Conservation (phyloP, 2,113 vertebrate species). For the Centrocercus urophasianus region DNA sequence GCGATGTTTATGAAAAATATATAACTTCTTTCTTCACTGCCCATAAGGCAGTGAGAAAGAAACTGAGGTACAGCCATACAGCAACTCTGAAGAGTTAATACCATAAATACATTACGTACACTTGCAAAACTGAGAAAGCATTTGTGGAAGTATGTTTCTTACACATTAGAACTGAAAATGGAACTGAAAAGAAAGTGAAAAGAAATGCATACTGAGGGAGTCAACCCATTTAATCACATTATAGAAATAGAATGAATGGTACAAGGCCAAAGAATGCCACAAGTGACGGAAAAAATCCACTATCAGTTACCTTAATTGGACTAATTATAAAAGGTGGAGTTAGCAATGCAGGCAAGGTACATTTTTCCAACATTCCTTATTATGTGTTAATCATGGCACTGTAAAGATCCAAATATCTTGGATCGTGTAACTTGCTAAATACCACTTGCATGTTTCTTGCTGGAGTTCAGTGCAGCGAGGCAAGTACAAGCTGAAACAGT, state of each 20-base stretch:
- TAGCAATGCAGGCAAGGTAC: not conserved
- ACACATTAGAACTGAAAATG: not conserved
- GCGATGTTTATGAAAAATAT: not conserved
- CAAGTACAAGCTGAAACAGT: slow-evolving; percentile 1
- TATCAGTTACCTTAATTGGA: not conserved
- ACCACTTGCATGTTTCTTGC: not conserved
- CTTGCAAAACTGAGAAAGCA: not conserved
- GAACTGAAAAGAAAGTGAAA: not conserved
- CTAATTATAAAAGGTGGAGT: slow-evolving; percentile 13
- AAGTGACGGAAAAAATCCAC: not conserved
- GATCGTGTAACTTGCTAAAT: slow-evolving; percentile 15
- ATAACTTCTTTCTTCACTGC: not conserved
- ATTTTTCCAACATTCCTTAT: not conserved
- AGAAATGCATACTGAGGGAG: not conserved
- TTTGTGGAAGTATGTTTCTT: not conserved
- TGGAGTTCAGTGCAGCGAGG: not conserved
- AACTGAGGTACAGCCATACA: not conserved
- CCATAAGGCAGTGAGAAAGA: not conserved
- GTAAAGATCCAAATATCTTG: not conserved
- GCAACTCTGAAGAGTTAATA: not conserved
- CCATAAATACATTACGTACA: not conserved
- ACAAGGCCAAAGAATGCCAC: not conserved
- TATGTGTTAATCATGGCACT: not conserved
- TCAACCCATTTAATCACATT: not conserved
- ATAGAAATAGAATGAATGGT: not conserved